A percentile compares a stretch with the other conserved stretches of the same genome.
Evolutionary conservation across 2,888 invertebrate genomes (phyloP).

Genomic region (Linnaemya vulpina): DNA sequence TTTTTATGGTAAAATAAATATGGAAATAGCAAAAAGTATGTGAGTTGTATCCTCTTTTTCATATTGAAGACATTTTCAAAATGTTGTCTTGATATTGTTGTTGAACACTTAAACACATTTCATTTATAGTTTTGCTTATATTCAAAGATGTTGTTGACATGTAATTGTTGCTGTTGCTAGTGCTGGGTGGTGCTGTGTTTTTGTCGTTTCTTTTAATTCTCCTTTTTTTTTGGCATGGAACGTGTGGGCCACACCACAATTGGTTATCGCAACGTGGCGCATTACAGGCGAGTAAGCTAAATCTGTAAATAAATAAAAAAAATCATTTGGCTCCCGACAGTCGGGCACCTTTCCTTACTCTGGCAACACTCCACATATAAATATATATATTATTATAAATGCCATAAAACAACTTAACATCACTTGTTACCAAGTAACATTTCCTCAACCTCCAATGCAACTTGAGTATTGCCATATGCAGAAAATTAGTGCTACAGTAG

Average conservation of each 20-base stretch:
- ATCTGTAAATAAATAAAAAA: slow-evolving; percentile 58
- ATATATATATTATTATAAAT: slow-evolving; percentile 38
- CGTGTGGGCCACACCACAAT: slow-evolving; percentile 68
- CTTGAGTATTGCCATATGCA: slow-evolving; percentile 39
- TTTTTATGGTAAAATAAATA: neutral
- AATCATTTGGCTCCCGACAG: slow-evolving; percentile 84
- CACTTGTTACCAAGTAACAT: slow-evolving; percentile 45
- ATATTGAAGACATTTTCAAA: slow-evolving; percentile 39
- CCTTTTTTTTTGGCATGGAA: slow-evolving; percentile 56
- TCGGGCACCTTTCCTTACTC: slow-evolving; percentile 83
- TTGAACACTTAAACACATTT: slow-evolving; percentile 62
- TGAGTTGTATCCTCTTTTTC: slow-evolving; percentile 37
- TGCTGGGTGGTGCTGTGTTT: slow-evolving; percentile 48
- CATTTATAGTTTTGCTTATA: slow-evolving; percentile 60
- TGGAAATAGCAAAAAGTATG: neutral
- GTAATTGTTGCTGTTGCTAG: slow-evolving; percentile 41
- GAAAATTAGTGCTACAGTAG: slow-evolving; percentile 10
- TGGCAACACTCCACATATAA: slow-evolving; percentile 62
- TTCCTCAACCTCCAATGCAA: slow-evolving; percentile 37
- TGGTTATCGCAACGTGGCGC: slow-evolving; percentile 65
- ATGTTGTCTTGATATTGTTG: slow-evolving; percentile 51
- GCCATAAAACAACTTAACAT: slow-evolving; percentile 12
- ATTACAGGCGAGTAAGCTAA: slow-evolving; percentile 68
- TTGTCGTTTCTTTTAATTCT: slow-evolving; percentile 36
- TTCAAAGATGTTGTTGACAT: slow-evolving; percentile 66